Evolutionary conservation across 2,888 invertebrate species (phyloP).

Genomic region (Lepas anatifera): DNA sequence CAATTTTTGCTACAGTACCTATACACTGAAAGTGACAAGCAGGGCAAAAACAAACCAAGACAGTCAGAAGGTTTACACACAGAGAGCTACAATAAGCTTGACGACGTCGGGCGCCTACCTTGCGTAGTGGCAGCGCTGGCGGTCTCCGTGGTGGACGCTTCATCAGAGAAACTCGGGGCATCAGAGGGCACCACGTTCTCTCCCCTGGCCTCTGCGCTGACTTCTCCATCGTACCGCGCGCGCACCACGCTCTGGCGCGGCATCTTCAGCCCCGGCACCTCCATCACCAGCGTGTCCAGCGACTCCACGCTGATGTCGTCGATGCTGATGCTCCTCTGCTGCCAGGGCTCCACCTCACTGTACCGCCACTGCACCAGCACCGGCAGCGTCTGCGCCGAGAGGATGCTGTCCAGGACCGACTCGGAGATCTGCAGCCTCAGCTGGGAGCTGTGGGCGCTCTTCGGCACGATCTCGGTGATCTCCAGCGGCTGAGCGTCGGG

Average conservation of each 20-base stretch:
- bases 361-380: not conserved
- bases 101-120: no score
- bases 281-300: conserved; percentile 4
- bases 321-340: not conserved
- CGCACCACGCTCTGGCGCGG: not conserved
- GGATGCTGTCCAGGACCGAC: not conserved
- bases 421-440: not conserved
- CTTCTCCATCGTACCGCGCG: not conserved
- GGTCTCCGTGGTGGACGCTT: not conserved
- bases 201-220: not conserved
- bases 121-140: not conserved
- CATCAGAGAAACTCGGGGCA: no score
- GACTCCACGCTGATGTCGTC: not conserved
- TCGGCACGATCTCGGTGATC: not conserved
- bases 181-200: not conserved
- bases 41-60: no score
- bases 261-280: not conserved
- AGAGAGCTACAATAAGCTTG: no score
- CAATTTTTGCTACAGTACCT: no score
- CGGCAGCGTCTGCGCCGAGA: not conserved
- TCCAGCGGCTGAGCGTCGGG: not conserved
- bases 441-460: not conserved
- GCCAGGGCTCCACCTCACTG: not conserved
- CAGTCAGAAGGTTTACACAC: no score
- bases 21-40: no score